Evolutionary conservation across 2,113 vertebrate species (phyloP).

Genomic region (Hippopotamus amphibius): DNA sequence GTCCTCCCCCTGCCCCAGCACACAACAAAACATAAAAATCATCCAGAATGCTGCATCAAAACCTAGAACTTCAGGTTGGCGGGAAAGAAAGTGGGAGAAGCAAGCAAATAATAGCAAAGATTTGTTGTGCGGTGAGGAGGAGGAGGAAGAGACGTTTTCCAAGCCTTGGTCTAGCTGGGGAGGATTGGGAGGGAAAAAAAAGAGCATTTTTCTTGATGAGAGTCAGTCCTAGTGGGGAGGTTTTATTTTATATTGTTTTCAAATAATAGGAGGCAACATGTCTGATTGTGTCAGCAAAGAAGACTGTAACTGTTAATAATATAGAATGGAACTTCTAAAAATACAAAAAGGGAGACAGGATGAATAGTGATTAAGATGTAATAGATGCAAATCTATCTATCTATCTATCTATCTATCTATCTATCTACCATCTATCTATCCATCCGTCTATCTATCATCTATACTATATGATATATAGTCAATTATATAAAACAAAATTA

Average conservation of each 20-base stretch:
- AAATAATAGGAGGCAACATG: not conserved
- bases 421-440: not conserved
- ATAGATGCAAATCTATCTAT: not conserved
- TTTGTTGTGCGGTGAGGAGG: not conserved
- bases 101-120: not conserved
- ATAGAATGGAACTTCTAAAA: not conserved
- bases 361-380: not conserved
- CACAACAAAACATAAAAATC: not conserved
- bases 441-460: not conserved
- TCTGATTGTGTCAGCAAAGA: not conserved
- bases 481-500: constrained; percentile 39
- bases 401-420: not conserved
- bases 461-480: not conserved
- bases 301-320: not conserved
- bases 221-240: not conserved
- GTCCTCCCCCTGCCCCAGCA: rapidly evolving
- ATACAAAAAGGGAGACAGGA: not conserved
- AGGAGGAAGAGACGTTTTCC: not conserved
- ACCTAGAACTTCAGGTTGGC: not conserved
- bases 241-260: not conserved
- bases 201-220: not conserved
- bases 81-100: not conserved
- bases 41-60: not conserved
- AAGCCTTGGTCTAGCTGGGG: not conserved
- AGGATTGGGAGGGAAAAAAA: not conserved